phyloP scores from a whole-genome alignment of 2,888 invertebrate species.

The Hylaea fasciaria region DNA sequence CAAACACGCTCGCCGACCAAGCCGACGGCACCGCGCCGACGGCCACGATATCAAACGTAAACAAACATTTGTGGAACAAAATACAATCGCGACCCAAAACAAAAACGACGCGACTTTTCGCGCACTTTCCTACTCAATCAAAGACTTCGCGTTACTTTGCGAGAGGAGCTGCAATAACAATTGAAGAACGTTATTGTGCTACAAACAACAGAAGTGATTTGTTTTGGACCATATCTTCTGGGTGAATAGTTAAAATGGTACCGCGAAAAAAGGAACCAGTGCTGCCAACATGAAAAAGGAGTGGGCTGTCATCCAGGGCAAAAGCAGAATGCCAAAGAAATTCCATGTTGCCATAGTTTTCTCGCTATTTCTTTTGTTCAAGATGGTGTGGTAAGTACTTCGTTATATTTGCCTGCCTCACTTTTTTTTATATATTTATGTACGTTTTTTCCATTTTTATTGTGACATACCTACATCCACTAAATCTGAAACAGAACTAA shows the following conservation, averaged over 20 bases:
- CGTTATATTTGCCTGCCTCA: neutral
- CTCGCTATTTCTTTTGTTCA: slow-evolving; percentile 69
- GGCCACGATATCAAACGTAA: slow-evolving; percentile 61
- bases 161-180: too few species aligned
- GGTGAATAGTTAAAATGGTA: slow-evolving; percentile 74
- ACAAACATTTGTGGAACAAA: slow-evolving; percentile 51
- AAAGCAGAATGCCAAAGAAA: slow-evolving; percentile 74
- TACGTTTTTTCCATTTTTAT: neutral
- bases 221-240: slow-evolving; percentile 50
- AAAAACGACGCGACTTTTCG: slow-evolving; percentile 29
- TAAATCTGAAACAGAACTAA: too few species aligned
- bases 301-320: slow-evolving; percentile 57
- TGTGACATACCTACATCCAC: neutral
- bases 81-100: slow-evolving; percentile 51
- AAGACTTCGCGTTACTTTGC: slow-evolving; percentile 1
- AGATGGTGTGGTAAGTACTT: slow-evolving; percentile 74
- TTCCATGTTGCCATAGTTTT: slow-evolving; percentile 67
- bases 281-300: slow-evolving; percentile 79
- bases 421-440: neutral
- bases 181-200: slow-evolving; percentile 6
- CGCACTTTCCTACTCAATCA: slow-evolving; percentile 37
- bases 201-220: slow-evolving; percentile 44
- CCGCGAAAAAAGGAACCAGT: slow-evolving; percentile 70
- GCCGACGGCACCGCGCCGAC: slow-evolving; percentile 73
- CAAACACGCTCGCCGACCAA: slow-evolving; percentile 60